These are phyloP conservation scores for Heliocidaris erythrogramma DNA, from an alignment of 35 echinoderm and acorn worm genomes.

Conservation along the genomic window DNA sequence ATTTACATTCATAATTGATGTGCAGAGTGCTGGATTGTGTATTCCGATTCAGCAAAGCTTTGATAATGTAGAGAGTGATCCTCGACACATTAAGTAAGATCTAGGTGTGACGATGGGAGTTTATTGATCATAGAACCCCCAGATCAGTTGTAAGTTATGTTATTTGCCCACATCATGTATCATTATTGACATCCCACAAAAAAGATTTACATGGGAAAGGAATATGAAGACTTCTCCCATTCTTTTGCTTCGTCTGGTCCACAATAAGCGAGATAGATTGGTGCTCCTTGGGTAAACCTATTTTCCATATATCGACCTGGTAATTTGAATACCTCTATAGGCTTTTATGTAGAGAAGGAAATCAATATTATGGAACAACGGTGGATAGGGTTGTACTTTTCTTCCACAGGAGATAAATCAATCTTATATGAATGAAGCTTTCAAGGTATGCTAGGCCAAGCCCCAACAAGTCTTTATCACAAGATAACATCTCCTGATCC, in stretches of 20 bases:
- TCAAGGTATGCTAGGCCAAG: background rate
- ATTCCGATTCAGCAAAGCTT: background rate
- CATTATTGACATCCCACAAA: background rate
- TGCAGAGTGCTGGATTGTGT: background rate
- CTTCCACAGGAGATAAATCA: background rate
- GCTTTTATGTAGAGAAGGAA: background rate
- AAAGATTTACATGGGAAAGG: background rate
- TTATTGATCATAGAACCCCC: background rate
- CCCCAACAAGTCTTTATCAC: background rate
- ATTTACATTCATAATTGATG: background rate
- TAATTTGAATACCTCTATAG: slow-evolving; percentile 15
- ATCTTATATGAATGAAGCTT: background rate
- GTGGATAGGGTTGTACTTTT: background rate
- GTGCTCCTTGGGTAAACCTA: slow-evolving; percentile 29
- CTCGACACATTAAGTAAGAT: background rate
- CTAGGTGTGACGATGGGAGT: background rate
- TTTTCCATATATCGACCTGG: slow-evolving; percentile 33
- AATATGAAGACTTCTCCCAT: background rate
- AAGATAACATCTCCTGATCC: background rate
- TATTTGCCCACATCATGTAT: slow-evolving; percentile 4
- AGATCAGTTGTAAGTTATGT: background rate
- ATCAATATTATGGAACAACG: slow-evolving; percentile 8
- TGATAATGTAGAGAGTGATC: background rate
- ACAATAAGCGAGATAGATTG: background rate
- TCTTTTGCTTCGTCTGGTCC: background rate